Base-by-base conservation (phyloP, 2,113 vertebrate genomes). In the Phalacrocorax pelagicus region DNA sequence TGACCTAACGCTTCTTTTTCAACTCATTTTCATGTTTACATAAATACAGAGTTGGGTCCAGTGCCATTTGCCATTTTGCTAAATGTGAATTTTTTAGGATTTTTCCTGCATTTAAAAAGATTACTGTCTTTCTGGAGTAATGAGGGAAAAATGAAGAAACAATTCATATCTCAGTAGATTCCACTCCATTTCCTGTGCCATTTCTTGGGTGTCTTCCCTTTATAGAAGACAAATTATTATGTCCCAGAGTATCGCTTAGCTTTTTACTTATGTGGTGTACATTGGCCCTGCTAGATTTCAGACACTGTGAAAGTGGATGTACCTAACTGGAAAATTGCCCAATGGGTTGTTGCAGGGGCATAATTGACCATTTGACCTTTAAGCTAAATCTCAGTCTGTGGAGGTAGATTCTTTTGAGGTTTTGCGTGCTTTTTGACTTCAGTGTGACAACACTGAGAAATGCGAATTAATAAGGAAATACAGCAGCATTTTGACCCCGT, bases 251-350 rank as follows among this genome's bases (percentile, higher is more conserved):
- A 86, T 55, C 20, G 7, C 9, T 73, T 84, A 63, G 3, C 7
- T 51, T 78, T 86, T 79, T 75, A 32, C 12, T 91, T 63, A 30
- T 22, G n/a, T 42, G n/a, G 13, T n/a, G 11, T 52, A 38, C 22
- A 17, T 78, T 55, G 29, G 24, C 22, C 19, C 52, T 89, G 34
- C 58, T 75, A 38, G 14, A 84, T 85, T 92, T 89, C 66, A 90
- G 52, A 70, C 34, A 79, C 6, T 26, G 15, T 75, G 23, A 79
- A 91, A 81, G 36, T 81, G 55, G 32, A 63, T 29, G 30, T 52
- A 47, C 32, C 27, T 95, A 95, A 46, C 49, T 91, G 91, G 89
- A 94, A 94, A 96, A 92, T 59, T 92, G 92, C 65, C 94, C 88
- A 84, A 20, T 87, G 63, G 42, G 34, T 95, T 83, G 59, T 19